These are phyloP conservation scores for Sardinella longiceps DNA, from an alignment of 2,797 vertebrate genomes.

Conservation along the genomic window DNA sequence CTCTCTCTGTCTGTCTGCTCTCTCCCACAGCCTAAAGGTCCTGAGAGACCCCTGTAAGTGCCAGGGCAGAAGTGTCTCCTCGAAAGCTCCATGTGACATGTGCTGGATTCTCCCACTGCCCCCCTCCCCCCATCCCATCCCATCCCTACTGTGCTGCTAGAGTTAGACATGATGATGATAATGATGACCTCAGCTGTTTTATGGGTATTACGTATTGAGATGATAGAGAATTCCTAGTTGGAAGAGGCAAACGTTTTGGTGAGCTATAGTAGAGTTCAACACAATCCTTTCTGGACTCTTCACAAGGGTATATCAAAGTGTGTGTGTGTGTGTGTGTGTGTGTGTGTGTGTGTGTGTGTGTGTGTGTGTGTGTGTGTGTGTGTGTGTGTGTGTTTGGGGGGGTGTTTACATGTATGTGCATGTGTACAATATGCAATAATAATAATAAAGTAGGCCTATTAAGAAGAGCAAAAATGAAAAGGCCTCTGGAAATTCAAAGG, in stretches of 20 bases:
- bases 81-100: slow-evolving; percentile 34
- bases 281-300: background rate
- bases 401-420: background rate
- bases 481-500: background rate
- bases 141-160: background rate
- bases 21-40: background rate
- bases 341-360: background rate
- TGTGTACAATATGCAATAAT: background rate
- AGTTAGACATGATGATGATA: background rate
- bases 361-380: background rate
- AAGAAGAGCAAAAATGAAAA: too few species aligned
- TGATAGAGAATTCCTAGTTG: background rate
- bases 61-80: slow-evolving; percentile 54
- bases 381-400: background rate
- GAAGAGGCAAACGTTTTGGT: background rate
- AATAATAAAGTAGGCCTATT: too few species aligned
- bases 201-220: background rate
- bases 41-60: slow-evolving; percentile 46
- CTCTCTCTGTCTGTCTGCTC: background rate
- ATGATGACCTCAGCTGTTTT: background rate
- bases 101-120: background rate
- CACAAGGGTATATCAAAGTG: background rate
- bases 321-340: background rate
- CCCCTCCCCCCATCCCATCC: background rate
- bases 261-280: background rate